Conservation (phyloP, 1,140 invertebrate species). For the Carposina sasakii region DNA sequence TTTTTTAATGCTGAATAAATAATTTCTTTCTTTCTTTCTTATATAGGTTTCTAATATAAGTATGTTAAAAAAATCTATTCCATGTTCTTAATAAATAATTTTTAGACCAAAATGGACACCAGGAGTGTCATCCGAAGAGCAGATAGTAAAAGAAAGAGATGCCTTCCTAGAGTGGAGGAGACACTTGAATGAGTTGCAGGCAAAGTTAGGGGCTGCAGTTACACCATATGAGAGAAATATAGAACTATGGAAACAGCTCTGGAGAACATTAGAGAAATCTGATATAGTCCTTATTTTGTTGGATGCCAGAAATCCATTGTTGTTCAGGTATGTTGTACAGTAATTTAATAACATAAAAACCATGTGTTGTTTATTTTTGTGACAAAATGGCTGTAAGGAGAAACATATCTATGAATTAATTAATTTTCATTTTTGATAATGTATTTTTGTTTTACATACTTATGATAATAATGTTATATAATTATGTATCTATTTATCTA, state of each 20-base stretch:
- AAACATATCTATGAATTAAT: background rate
- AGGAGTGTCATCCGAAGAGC: constrained; percentile 83
- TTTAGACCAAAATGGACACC: constrained; percentile 86
- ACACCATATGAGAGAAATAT: constrained; percentile 99
- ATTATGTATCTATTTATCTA: too few relatives aligned
- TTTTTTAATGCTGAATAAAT: too few relatives aligned
- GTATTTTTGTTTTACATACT: too few relatives aligned
- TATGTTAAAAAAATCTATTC: too few relatives aligned
- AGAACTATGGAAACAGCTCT: constrained; percentile 98
- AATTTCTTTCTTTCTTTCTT: too few relatives aligned
- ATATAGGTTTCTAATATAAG: too few relatives aligned
- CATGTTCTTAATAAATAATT: too few relatives aligned
- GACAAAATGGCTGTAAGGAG: background rate
- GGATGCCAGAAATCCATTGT: constrained; percentile 95
- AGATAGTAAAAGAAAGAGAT: constrained; percentile 84
- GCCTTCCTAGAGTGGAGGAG: constrained; percentile 92
- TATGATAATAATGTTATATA: too few relatives aligned
- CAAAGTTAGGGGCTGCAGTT: constrained; percentile 82
- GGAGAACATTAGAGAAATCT: constrained; percentile 97
- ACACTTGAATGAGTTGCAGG: constrained; percentile 82
- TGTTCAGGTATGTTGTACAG: constrained; percentile 85
- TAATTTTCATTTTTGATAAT: constrained; percentile 5
- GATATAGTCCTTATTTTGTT: constrained; percentile 97
- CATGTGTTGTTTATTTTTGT: too few relatives aligned
- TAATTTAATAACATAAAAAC: too few relatives aligned